Conservation (phyloP, 2,797 vertebrate genomes). For the Melanotaenia pygmaea region DNA sequence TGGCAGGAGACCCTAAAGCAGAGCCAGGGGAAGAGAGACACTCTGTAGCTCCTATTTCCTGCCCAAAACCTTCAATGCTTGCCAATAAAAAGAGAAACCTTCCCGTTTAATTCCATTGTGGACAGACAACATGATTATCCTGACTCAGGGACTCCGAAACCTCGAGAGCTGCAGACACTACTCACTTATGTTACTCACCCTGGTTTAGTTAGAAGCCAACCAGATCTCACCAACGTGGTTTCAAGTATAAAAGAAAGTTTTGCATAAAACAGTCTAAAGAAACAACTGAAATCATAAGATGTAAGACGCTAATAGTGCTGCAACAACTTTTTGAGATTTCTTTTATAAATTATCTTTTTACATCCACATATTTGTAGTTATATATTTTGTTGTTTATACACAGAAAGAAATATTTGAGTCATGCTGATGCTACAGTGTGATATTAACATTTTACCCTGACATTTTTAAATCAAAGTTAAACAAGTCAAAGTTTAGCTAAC, state of each 20-base stretch:
- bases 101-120: slow-evolving; percentile 72
- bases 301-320: slow-evolving; percentile 10
- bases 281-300: neutral
- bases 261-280: neutral
- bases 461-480: slow-evolving; percentile 31
- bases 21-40: slow-evolving; percentile 61
- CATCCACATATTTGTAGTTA: neutral
- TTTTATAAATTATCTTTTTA: neutral
- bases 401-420: slow-evolving; percentile 14
- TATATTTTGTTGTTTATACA: neutral
- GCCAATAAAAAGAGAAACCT: slow-evolving; percentile 75
- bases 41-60: slow-evolving; percentile 73
- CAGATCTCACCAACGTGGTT: neutral
- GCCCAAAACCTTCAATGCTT: slow-evolving; percentile 66
- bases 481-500: neutral
- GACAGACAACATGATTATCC: slow-evolving; percentile 57
- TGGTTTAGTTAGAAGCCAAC: neutral
- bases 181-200: slow-evolving; percentile 21
- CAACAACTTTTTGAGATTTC: neutral
- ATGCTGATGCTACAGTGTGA: slow-evolving; percentile 7
- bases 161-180: slow-evolving; percentile 31
- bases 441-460: slow-evolving; percentile 13
- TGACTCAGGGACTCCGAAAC: slow-evolving; percentile 68
- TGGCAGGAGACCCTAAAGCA: slow-evolving; percentile 68
- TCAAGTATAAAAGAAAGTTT: slow-evolving; percentile 1